Percentiles rank a stretch among this genome's conserved stretches.
These are phyloP conservation scores for Lasiurus cinereus DNA, from an alignment of 2,113 vertebrate genomes.

Conservation along the genomic window DNA sequence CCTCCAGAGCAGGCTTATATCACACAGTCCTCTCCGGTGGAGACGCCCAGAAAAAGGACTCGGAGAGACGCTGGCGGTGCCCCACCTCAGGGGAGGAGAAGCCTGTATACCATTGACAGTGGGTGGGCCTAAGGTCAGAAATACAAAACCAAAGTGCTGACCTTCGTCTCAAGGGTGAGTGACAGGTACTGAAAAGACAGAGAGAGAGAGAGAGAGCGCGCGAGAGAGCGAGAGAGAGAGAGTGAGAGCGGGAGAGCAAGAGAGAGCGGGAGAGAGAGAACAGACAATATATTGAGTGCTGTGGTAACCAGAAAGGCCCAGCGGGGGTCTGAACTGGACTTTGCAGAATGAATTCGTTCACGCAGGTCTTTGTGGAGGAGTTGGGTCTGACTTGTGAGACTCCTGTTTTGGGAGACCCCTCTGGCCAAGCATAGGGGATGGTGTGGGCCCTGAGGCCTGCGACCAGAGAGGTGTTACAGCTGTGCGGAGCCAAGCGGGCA, in stretches of 20 bases:
- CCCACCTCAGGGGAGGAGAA: not conserved
- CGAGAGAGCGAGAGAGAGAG: too few relatives aligned
- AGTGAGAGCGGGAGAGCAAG: too few relatives aligned
- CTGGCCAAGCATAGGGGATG: not conserved
- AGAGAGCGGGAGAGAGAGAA: not conserved
- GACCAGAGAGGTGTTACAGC: not conserved
- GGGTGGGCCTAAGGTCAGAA: conserved; percentile 18
- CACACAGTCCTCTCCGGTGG: not conserved
- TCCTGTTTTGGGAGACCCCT: not conserved
- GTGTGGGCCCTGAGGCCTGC: not conserved
- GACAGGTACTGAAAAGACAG: not conserved
- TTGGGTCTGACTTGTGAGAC: not conserved
- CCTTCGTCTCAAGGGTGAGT: conserved; percentile 7
- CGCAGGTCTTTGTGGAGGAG: not conserved
- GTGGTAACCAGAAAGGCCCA: not conserved
- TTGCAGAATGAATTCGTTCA: not conserved
- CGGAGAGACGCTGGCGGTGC: not conserved
- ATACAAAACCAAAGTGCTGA: not conserved
- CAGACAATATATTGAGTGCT: not conserved
- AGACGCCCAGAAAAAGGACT: not conserved
- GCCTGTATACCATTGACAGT: not conserved
- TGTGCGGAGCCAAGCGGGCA: not conserved
- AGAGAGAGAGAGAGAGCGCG: too few relatives aligned
- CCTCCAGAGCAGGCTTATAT: not conserved
- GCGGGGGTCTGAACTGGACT: not conserved